Conservation (phyloP, 2,797 vertebrate species). For the Lithobates sylvaticus region DNA sequence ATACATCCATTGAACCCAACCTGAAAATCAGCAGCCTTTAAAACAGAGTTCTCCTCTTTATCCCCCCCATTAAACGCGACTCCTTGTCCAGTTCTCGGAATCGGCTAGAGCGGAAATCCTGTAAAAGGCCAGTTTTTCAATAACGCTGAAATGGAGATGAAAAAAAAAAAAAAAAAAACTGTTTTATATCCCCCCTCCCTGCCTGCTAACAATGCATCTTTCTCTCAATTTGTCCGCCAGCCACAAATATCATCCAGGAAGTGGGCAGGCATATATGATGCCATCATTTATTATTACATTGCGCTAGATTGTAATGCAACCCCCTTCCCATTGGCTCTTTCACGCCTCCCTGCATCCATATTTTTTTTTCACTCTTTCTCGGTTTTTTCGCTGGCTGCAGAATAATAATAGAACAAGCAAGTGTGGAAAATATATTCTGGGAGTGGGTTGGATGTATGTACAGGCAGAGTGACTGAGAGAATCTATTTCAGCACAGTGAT, state of each 20-base stretch:
- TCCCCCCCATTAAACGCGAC: background rate
- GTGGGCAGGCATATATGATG: conserved; percentile 24
- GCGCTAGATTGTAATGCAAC: conserved; percentile 41
- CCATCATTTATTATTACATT: conserved; percentile 58
- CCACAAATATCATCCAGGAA: conserved; percentile 33
- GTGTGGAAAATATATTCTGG: conserved; percentile 49
- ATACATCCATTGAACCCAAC: background rate
- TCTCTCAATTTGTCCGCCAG: conserved; percentile 39
- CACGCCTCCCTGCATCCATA: conserved; percentile 43
- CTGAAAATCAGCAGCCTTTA: background rate
- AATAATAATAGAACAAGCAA: conserved; percentile 54
- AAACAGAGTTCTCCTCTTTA: background rate
- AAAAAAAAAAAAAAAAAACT: background rate
- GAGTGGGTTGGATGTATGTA: conserved; percentile 48
- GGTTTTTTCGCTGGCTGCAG: conserved; percentile 33
- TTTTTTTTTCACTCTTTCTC: background rate
- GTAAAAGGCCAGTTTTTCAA: conserved; percentile 28
- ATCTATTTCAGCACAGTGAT: conserved; percentile 46
- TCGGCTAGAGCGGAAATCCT: background rate
- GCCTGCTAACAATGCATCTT: conserved; percentile 47
- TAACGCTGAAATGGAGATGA: background rate
- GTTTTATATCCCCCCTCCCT: background rate
- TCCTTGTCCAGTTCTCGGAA: background rate
- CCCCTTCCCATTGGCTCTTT: conserved; percentile 47
- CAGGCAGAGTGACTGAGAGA: conserved; percentile 39